A percentile compares a stretch with the other conserved stretches of the same genome.
phyloP scores from a whole-genome alignment of 2,113 vertebrate genomes.

The Odontesthes bonariensis region DNA sequence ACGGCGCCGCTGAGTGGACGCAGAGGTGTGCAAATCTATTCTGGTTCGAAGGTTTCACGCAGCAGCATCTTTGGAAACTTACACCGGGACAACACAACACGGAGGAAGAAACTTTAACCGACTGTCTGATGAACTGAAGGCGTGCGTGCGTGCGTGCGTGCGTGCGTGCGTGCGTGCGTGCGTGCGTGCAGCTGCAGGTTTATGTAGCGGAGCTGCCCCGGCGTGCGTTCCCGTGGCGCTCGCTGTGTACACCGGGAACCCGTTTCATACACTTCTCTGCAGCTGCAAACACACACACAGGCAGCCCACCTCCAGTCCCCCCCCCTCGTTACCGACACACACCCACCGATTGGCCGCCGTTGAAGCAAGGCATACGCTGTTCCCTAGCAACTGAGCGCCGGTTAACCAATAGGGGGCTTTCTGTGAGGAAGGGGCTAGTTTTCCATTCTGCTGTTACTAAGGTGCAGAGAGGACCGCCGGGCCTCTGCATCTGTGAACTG shows the following conservation, averaged over 20 bases:
- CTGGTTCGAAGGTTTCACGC: slow-evolving; percentile 8
- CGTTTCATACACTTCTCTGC: slow-evolving; percentile 74
- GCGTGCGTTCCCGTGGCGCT: slow-evolving; percentile 21
- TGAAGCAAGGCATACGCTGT: slow-evolving; percentile 85
- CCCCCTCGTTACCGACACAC: slow-evolving; percentile 49
- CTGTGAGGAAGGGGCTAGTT: slow-evolving; percentile 77
- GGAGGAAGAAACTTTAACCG: slow-evolving; percentile 2
- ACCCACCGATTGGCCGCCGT: slow-evolving; percentile 78
- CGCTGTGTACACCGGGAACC: slow-evolving; percentile 67
- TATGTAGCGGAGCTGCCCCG: slow-evolving; percentile 18
- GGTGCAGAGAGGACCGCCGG: slow-evolving; percentile 75
- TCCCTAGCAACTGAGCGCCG: slow-evolving; percentile 84
- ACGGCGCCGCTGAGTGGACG: slow-evolving; percentile 17
- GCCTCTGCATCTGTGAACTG: slow-evolving; percentile 52
- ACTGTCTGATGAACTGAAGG: slow-evolving; percentile 6
- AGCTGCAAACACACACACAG: slow-evolving; percentile 61
- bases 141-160: neutral
- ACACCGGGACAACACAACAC: neutral
- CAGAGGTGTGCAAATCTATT: slow-evolving; percentile 26
- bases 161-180: too few relatives aligned
- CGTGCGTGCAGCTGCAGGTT: neutral
- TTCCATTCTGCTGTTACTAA: slow-evolving; percentile 85
- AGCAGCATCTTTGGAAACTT: neutral
- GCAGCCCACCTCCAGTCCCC: slow-evolving; percentile 34
- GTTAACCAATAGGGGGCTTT: slow-evolving; percentile 80